A percentile compares a stretch with the other conserved stretches of the same genome.
These are phyloP conservation scores for Sphaerodactylus townsendi DNA, from an alignment of 2,113 vertebrate species.

Conservation along the genomic window DNA sequence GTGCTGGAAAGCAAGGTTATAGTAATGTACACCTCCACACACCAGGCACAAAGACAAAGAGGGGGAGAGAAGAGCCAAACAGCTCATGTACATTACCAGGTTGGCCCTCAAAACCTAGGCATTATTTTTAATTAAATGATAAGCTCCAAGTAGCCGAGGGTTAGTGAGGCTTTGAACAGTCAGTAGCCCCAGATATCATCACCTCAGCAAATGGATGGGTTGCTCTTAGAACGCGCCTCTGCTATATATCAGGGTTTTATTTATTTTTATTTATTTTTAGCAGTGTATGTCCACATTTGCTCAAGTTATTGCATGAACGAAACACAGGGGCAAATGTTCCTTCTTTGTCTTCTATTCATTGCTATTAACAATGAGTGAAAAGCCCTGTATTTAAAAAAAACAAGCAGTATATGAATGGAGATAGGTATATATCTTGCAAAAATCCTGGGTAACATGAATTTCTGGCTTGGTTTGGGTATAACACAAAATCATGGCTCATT, in stretches of 20 bases:
- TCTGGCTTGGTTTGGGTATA: too few species aligned
- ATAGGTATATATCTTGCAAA: not conserved
- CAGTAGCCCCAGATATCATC: slow-evolving; percentile 18
- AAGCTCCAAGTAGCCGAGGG: slow-evolving; percentile 31
- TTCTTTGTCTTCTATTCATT: accelerated
- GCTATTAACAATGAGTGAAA: slow-evolving; percentile 5
- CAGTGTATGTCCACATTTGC: not conserved
- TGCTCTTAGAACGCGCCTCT: slow-evolving; percentile 17
- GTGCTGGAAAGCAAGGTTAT: slow-evolving; percentile 44
- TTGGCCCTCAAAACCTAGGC: not conserved
- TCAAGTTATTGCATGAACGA: not conserved
- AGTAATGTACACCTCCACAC: not conserved
- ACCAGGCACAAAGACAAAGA: slow-evolving; percentile 13
- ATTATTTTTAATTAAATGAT: slow-evolving; percentile 55
- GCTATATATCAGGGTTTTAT: not conserved
- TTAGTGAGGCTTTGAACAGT: slow-evolving; percentile 19
- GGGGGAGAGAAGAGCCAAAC: not conserved
- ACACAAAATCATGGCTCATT: too few species aligned
- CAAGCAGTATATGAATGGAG: not conserved
- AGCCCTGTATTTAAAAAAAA: not conserved
- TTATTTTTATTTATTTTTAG: not conserved
- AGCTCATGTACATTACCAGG: not conserved
- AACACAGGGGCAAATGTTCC: accelerated
- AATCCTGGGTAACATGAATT: not conserved
- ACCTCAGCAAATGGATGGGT: not conserved